Base-by-base conservation (phyloP, 1,140 invertebrate genomes). In the Portunus trituberculatus region DNA sequence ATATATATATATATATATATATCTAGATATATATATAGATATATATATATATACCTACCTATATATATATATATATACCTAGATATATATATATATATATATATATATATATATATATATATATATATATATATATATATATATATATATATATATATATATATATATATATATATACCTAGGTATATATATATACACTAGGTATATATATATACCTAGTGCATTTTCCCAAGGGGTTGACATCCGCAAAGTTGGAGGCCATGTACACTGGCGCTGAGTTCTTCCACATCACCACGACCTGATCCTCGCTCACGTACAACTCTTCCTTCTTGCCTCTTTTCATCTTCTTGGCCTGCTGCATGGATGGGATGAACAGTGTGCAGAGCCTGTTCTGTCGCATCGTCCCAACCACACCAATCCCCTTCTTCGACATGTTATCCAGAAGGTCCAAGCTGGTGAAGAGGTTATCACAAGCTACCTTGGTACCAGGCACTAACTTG, bases 31-130 rank as follows among this genome's bases (percentile, higher is more conserved):
- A 39, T 39, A 39, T 39, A 39, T 39, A 39, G 1, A 39, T 39
- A 39, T 39, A 39, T 39, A 39, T 39, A 39, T 39, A 39, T 39
- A 39, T 39, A 39, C 6, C 1, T 39, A 39, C 6, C 1, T 39
- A 39, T 39, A 39, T 39, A 39, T 39, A 39, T 39, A 39, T 39
- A 39, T 39, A 39, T 39, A 39, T n/a, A 83, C 4, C 0, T 29
- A 83, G 0, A n/a, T 83, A 83, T 83, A n/a, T 29, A 83, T 83
- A n/a, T 25, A 25, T 83, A 25, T 83, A 83, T 25, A 83, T n/a
- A 83, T n/a, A 83, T 83, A 29, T n/a, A 83, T 83, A 83, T n/a
- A 83, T 83, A 29, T 83, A 29, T 29, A 83, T 83, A n/a, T 83
- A 39, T 39, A 39, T 39, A 39, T 39, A 39, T 39, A 39, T 39